Evolutionary conservation across 2,888 invertebrate species (phyloP).

Genomic region (Yponomeuta malinellus): DNA sequence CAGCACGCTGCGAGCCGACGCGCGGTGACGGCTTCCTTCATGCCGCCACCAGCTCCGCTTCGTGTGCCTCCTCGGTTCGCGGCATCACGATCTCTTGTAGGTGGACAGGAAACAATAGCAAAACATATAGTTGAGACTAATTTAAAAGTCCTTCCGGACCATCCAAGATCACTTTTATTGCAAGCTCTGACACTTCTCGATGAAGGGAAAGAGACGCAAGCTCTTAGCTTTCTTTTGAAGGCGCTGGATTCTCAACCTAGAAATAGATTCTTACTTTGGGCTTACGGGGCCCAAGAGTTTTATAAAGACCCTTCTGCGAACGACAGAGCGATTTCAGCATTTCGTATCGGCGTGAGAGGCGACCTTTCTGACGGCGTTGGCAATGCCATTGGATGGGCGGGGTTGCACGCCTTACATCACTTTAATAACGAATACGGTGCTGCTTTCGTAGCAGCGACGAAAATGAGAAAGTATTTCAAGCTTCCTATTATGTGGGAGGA

Average conservation of each 20-base stretch:
- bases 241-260: conserved; percentile 41
- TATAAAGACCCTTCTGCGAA: conserved; percentile 36
- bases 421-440: conserved; percentile 35
- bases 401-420: conserved; percentile 54
- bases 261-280: conserved; percentile 59
- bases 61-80: conserved; percentile 36
- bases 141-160: conserved; percentile 33
- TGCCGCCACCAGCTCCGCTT: conserved; percentile 47
- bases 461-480: conserved; percentile 58
- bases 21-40: conserved; percentile 61
- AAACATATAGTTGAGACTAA: conserved; percentile 38
- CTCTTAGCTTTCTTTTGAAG: conserved; percentile 39
- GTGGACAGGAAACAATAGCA: conserved; percentile 47
- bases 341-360: conserved; percentile 56
- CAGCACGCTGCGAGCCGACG: conserved; percentile 58
- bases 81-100: conserved; percentile 45
- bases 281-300: conserved; percentile 50
- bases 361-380: conserved; percentile 54
- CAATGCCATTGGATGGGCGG: conserved; percentile 63
- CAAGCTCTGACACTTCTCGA: conserved; percentile 54
- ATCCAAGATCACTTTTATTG: conserved; percentile 47
- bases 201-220: conserved; percentile 39
- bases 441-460: conserved; percentile 53
- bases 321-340: conserved; percentile 44
- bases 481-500: conserved; percentile 50